Conservation (phyloP, 2,797 vertebrate genomes). For the Bradypus variegatus region DNA sequence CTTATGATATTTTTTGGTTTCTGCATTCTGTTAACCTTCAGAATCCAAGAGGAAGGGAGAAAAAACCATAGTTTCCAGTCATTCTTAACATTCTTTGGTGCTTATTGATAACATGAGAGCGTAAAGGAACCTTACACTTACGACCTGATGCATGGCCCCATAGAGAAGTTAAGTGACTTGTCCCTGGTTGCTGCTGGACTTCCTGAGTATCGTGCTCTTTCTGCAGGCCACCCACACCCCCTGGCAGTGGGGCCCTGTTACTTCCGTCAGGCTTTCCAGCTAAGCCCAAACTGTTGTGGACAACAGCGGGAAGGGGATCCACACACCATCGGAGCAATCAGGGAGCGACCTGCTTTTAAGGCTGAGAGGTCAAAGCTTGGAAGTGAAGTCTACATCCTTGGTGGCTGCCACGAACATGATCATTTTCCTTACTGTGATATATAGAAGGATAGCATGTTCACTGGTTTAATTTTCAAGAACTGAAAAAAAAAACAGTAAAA, state of each 20-base stretch:
- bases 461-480: not conserved
- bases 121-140: not conserved
- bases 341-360: not conserved
- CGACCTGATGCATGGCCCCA: not conserved
- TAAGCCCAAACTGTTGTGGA: not conserved
- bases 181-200: not conserved
- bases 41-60: not conserved
- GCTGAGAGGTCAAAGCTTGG: not conserved
- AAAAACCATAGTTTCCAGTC: not conserved
- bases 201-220: not conserved
- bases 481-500: not conserved
- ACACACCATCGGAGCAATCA: not conserved
- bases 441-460: not conserved
- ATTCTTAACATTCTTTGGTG: not conserved
- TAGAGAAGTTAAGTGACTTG: not conserved
- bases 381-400: not conserved
- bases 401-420: not conserved
- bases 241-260: not conserved
- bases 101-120: not conserved
- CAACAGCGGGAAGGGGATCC: not conserved
- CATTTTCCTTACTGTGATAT: not conserved
- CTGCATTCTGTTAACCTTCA: constrained; percentile 15
- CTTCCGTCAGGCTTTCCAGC: not conserved
- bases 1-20: not conserved
- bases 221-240: not conserved